Conservation (phyloP, 2,888 invertebrate genomes). For the Torymus aiolomorphi region DNA sequence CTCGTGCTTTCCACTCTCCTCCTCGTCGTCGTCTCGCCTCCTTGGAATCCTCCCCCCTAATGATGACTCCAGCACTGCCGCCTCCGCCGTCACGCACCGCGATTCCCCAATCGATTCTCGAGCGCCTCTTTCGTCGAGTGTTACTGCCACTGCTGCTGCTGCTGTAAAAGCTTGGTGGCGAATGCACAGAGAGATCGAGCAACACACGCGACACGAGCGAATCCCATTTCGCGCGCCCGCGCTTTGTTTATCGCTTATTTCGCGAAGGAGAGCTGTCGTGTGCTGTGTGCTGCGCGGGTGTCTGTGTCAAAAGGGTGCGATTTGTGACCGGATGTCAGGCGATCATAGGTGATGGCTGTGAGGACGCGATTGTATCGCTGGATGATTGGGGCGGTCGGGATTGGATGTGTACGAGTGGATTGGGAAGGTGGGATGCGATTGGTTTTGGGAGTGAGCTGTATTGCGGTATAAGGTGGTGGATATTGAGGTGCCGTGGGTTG, state of each 20-base stretch:
- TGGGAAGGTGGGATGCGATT: no score
- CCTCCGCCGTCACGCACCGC: neutral
- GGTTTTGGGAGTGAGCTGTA: no score
- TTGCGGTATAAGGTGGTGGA: no score
- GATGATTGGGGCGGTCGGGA: no score
- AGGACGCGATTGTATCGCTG: no score
- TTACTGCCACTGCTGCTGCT: neutral
- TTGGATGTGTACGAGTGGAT: no score
- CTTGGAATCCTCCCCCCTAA: neutral
- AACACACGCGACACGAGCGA: no score
- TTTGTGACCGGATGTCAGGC: conserved; percentile 47
- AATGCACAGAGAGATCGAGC: no score
- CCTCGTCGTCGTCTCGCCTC: no score
- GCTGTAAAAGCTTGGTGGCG: neutral
- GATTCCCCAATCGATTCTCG: neutral
- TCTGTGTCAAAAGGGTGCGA: neutral
- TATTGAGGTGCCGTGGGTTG: no score
- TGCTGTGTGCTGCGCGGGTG: neutral
- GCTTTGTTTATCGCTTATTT: neutral
- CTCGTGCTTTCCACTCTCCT: neutral
- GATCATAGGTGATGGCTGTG: conserved; percentile 1
- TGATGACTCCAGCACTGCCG: neutral
- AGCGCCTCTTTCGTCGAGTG: neutral
- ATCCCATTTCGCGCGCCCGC: no score
- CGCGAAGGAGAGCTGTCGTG: neutral